Base-by-base conservation (phyloP, 2,113 vertebrate species). In the Catagonus wagneri region DNA sequence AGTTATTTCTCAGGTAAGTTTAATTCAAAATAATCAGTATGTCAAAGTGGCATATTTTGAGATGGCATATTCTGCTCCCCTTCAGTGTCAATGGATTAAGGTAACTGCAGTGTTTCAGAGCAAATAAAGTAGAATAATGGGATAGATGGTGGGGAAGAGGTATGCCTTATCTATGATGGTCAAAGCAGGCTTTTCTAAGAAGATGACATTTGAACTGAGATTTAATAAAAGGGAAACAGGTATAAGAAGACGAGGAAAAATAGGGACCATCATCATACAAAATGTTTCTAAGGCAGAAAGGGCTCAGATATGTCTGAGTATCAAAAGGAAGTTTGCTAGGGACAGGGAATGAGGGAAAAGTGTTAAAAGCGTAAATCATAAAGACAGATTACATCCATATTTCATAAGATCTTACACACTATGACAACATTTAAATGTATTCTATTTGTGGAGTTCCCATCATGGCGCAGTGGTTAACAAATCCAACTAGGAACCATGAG, bases 151-250 rank as follows among this genome's bases (percentile, higher is more conserved):
- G 2, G 3, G 17, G 2, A 11, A 25, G 3, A 6, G 12, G 9
- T 14, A 5, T 83, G 15, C 54, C 66, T 93, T 81, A 75, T 66
- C 71, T 81, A 58, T n/a, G 15, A 78, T 9, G 2, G 4, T 61
- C 60, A 60, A 39, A 54, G 13, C 7, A 96, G 22, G 25, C 5
- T 17, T 68, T 39, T 80, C 14, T 63, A 52, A 92, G 44, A 90
- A 79, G 83, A 89, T 79, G 20, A 12, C 32, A 61, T 88, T 32
- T 84, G 66, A 93, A 39, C n/a, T 90, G 36, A 75, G 69, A 83
- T 6, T 4, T 14, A 92, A 89, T 80, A 16, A 58, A 95, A 95
- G 68, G 13, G 0, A 61, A 44, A 2, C 16, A 79, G 34, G 63
- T n/a, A 20, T 9, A 29, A 16, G 3, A 76, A 39, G 25, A 72